phyloP scores from a whole-genome alignment of 2,113 vertebrate species.

The Coturnix japonica region DNA sequence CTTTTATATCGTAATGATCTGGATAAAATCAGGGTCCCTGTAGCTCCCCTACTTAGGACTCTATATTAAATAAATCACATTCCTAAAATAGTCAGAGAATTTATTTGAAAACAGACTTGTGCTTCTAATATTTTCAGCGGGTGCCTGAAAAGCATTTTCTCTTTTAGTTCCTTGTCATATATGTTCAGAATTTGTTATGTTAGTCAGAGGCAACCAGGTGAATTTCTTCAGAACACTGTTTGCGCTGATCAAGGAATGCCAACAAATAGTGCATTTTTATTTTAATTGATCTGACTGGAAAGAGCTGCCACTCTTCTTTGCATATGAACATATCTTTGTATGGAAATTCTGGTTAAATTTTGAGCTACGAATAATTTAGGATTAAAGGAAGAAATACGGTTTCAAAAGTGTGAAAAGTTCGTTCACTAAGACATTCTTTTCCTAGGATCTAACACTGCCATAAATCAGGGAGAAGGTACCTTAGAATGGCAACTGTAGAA shows the following conservation, averaged over 20 bases:
- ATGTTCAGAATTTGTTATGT: constrained; percentile 41
- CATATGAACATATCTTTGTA: constrained; percentile 26
- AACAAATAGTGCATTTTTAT: constrained; percentile 46
- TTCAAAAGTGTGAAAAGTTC: constrained; percentile 16
- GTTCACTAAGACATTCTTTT: constrained; percentile 7
- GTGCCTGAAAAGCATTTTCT: constrained; percentile 49
- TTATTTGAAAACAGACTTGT: constrained; percentile 41
- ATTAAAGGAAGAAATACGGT: constrained; percentile 37
- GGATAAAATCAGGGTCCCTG: not conserved
- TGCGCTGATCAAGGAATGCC: constrained; percentile 61
- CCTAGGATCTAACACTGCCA: not conserved
- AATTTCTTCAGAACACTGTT: constrained; percentile 63
- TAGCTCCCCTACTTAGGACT: not conserved
- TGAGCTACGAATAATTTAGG: constrained; percentile 59
- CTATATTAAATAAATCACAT: not conserved
- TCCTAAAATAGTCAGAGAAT: not conserved
- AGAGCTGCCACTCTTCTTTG: constrained; percentile 55
- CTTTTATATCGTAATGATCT: constrained; percentile 34
- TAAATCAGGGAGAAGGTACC: constrained; percentile 1
- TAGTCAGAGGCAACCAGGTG: constrained; percentile 51
- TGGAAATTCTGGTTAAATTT: constrained; percentile 51
- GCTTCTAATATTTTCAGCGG: constrained; percentile 57
- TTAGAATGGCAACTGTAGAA: constrained; percentile 44
- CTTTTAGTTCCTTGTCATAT: constrained; percentile 55
- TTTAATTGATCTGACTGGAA: constrained; percentile 69